Conservation (phyloP, 2,888 invertebrate species). For the Ormyrus nitidulus region DNA sequence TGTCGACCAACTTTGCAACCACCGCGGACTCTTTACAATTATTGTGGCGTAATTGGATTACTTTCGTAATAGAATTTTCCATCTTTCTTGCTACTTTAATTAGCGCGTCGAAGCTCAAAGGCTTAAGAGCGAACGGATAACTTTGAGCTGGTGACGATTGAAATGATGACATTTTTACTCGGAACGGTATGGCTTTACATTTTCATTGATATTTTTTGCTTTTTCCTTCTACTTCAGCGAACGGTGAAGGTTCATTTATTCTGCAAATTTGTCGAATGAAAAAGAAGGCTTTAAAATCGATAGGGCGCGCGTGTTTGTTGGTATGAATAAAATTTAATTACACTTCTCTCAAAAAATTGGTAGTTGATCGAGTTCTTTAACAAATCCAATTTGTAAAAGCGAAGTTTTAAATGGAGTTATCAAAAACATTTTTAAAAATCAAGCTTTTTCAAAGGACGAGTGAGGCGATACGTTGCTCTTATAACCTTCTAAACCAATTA, state of each 20-base stretch:
- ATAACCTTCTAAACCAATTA: too few relatives aligned
- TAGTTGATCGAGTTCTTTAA: too few relatives aligned
- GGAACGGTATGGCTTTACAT: neutral
- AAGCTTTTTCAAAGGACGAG: too few relatives aligned
- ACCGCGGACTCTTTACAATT: neutral
- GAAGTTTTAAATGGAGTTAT: too few relatives aligned
- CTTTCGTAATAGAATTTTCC: neutral
- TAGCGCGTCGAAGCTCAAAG: neutral
- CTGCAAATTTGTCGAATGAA: neutral
- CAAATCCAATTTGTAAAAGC: too few relatives aligned
- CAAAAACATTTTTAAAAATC: too few relatives aligned
- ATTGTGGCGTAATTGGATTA: neutral
- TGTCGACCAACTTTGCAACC: neutral
- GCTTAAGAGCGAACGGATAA: neutral
- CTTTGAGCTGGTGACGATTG: neutral
- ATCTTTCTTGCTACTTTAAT: neutral
- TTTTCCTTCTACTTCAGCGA: neutral
- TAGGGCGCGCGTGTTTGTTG: neutral
- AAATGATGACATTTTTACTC: neutral
- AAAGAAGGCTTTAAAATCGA: conserved; percentile 10
- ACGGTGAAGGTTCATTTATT: neutral
- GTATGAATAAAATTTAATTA: conserved; percentile 20
- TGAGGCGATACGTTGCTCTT: too few relatives aligned
- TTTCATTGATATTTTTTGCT: neutral
- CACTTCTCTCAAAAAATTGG: neutral